Evolutionary conservation across 37 sponge, comb jelly and placozoan genomes (phyloP).

Genomic region (Tethya wilhelma): DNA sequence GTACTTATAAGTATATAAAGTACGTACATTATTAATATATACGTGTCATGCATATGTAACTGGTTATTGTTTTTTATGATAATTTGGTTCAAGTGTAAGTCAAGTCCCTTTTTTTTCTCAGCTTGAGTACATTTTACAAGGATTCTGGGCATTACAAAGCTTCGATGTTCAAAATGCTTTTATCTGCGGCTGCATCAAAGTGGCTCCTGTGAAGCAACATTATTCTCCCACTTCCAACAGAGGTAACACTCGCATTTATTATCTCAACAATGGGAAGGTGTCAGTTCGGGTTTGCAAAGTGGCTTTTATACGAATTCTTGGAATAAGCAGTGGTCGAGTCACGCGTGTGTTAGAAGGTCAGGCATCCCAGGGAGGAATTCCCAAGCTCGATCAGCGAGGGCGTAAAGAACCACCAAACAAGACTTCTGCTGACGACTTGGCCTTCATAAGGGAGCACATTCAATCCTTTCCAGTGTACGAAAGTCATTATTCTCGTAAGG

Average conservation of each 20-base stretch:
- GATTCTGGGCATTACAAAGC: slow-evolving; percentile 11
- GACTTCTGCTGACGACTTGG: not conserved
- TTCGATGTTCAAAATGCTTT: slow-evolving; percentile 32
- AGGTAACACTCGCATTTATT: not conserved
- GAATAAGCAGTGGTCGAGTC: not conserved
- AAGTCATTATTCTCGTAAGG: slow-evolving; percentile 46
- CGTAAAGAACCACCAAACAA: not conserved
- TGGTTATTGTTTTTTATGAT: too few species aligned
- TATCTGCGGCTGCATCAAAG: slow-evolving; percentile 19
- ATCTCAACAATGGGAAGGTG: not conserved
- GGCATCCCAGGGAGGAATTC: slow-evolving; percentile 4
- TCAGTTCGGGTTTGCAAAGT: slow-evolving; percentile 26
- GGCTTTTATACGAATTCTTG: slow-evolving; percentile 2
- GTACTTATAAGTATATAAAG: too few species aligned
- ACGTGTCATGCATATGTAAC: too few species aligned
- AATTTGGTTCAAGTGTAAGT: too few species aligned
- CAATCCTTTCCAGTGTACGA: slow-evolving; percentile 19
- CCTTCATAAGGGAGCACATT: slow-evolving; percentile 25
- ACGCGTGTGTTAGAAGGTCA: not conserved
- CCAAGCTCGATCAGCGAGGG: slow-evolving; percentile 16
- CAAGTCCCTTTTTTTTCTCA: too few species aligned
- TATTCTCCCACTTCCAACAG: not conserved
- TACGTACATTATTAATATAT: too few species aligned
- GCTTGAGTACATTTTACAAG: too few species aligned
- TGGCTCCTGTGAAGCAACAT: not conserved